Evolutionary conservation across 2,888 invertebrate genomes (phyloP), one percentile per base, ranked within the genome.

Genomic region (Epistrophella euchroma): DNA sequence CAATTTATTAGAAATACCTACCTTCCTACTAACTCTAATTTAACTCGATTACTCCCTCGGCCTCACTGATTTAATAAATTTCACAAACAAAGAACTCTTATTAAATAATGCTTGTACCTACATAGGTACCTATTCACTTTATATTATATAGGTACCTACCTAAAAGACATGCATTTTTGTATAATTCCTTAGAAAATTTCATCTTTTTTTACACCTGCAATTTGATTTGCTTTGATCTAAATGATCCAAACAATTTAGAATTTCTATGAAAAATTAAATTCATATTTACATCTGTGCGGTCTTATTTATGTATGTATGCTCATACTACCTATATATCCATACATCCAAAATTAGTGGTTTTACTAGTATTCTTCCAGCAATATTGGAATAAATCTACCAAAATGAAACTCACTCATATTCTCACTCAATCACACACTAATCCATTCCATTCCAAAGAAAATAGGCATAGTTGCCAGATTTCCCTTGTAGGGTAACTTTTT

Each of bases 381-480:
- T 47, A 47, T 40, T 73, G 81, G 86, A 81, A 78, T 52, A 62
- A 17, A 35, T 47, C 50, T 64, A 52, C 17, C 11, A 35, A 47
- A 43, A 17, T 52, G 25, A 77, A 78, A 86, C 56, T 77, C 86
- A 86, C 86, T 86, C 86, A 77, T 60, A 1, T 50, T 78, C 50
- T 52, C 82, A 85, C 66, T 66, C 66, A 47, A 66, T 66, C 47
- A 47, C 45, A 47, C 19, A 64, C n/a, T 40, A 58, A 73, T 73
- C 81, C 73, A 86, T 56, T 43, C 13, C 52, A 52, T n/a, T n/a
- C n/a, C n/a, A 76, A 66, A 45, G 37, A 28, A 47, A 45, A 47
- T 17, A 58, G 25, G 81, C 77, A 70, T 64, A 50, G 86, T 82
- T 86, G 86, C 77, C 86, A 82, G 60, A 64, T 81, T 86, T 86